Percentiles rank a stretch among this genome's conserved stretches.
These are phyloP conservation scores for Oscheius myriophilus DNA, from an alignment of 2,888 invertebrate species.

Conservation along the genomic window DNA sequence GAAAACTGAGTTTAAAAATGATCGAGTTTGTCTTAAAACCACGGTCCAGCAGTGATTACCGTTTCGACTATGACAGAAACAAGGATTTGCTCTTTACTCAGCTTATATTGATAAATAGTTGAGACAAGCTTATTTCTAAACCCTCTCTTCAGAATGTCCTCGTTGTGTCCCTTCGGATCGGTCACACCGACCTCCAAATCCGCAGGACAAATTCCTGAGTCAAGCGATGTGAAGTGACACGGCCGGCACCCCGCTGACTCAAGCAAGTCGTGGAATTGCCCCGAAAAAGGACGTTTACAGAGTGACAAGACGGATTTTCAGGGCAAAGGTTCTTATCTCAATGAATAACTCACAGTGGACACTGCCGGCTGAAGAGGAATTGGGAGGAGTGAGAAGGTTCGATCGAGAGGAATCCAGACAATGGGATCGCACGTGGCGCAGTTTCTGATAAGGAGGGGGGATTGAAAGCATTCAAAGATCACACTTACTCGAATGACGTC, in stretches of 20 bases:
- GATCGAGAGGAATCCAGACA: constrained; percentile 24
- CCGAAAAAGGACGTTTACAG: not conserved
- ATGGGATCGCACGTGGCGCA: constrained; percentile 19
- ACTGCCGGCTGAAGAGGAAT: constrained; percentile 38
- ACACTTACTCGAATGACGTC: constrained; percentile 17
- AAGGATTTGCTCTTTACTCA: too few species aligned
- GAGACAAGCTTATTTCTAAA: too few species aligned
- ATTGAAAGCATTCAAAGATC: too few species aligned
- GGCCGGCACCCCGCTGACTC: not conserved
- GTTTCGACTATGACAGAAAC: too few species aligned
- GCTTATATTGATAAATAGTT: too few species aligned
- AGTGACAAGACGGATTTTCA: not conserved
- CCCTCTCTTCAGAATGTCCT: too few species aligned
- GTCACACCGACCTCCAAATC: constrained; percentile 13
- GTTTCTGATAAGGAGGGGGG: not conserved
- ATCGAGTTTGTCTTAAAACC: too few species aligned
- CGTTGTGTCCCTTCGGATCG: not conserved
- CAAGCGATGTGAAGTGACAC: not conserved
- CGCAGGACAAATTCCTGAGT: constrained; percentile 12
- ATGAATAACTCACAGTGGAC: constrained; percentile 36
- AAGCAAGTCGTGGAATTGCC: too few species aligned
- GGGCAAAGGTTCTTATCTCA: too few species aligned
- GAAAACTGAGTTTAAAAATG: too few species aligned
- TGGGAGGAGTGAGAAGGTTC: constrained; percentile 35
- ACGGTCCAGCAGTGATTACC: too few species aligned